Base-by-base conservation (phyloP, 2,888 invertebrate species). In the Phragmatobia fuliginosa region DNA sequence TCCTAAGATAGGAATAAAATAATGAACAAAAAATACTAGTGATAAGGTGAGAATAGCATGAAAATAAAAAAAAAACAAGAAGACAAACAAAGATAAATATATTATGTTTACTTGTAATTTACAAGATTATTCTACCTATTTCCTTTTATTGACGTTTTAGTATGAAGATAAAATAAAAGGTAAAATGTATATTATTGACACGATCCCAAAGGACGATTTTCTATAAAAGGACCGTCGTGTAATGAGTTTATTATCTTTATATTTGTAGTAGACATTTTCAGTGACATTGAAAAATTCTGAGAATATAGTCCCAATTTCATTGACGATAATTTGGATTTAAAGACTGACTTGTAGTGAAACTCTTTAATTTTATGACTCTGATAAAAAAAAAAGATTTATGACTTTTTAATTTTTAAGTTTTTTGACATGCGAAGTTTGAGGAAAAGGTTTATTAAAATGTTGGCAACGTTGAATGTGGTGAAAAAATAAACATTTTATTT, bases 161-260 rank as follows among this genome's bases (percentile, higher is more conserved):
- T 66, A 66, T 59, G n/a, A 59, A 63, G 63, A 49, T 49, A 63
- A 32, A 33, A 49, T 31, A 63, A 31, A 56, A 38, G n/a, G n/a
- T 61, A 61, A 36, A 61, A 36, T 25, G 11, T 25, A 36, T 36
- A 21, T 61, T 61, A 36, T n/a, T 36, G 60, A 61, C 36, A 5
- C 25, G 36, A 36, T 61, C 60, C 60, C 60, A 61, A 36, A 0
- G 33, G 60, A 36, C 60, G 60, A 61, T 36, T 10, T 65, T 65
- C 21, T 59, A 31, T 14, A 32, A 59, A 45, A 36, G 58, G 21
- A 65, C 28, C 21, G 10, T 41, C 38, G 3, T 28, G 36, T 28
- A 58, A 56, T 36, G 28, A 38, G 56, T 28, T 33, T 56, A 25
- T 56, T 65, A 65, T 58, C 36, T 33, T 33, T 65, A 65, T 58